These are phyloP conservation scores for Drosophila bunnanda DNA, from an alignment of 2,888 invertebrate genomes.

Conservation along the genomic window DNA sequence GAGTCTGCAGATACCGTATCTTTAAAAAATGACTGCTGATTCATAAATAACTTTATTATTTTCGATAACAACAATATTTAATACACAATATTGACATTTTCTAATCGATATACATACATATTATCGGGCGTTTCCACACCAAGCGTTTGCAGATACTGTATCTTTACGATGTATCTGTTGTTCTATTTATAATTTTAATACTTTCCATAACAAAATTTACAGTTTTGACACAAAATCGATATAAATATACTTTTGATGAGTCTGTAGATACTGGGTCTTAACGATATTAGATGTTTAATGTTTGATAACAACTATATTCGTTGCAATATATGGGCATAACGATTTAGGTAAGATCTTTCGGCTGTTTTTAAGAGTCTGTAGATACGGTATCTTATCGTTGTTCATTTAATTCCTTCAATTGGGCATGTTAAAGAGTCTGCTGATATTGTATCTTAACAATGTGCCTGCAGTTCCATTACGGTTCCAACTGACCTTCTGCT, in stretches of 20 bases:
- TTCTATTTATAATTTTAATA: neutral
- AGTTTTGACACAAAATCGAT: neutral
- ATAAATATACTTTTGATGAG: too few relatives aligned
- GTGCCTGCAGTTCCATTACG: conserved; percentile 6
- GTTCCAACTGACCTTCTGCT: conserved; percentile 1
- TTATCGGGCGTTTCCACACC: neutral
- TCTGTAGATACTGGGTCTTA: too few relatives aligned
- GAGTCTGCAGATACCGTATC: too few relatives aligned
- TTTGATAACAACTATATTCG: too few relatives aligned
- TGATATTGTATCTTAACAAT: conserved; percentile 21
- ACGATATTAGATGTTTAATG: too few relatives aligned
- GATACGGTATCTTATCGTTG: too few relatives aligned
- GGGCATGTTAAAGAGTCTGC: neutral
- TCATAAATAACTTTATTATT: too few relatives aligned
- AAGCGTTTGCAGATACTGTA: neutral
- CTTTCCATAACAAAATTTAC: neutral
- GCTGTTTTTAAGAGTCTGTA: too few relatives aligned
- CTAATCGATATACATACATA: neutral
- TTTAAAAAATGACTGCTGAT: too few relatives aligned
- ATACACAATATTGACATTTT: neutral
- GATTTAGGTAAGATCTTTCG: too few relatives aligned
- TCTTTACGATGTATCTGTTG: neutral
- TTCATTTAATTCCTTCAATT: too few relatives aligned
- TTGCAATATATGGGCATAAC: too few relatives aligned
- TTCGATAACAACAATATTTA: neutral